phyloP scores from a whole-genome alignment of 64 coral and sea anemone genomes.

The Montipora efflorescens region DNA sequence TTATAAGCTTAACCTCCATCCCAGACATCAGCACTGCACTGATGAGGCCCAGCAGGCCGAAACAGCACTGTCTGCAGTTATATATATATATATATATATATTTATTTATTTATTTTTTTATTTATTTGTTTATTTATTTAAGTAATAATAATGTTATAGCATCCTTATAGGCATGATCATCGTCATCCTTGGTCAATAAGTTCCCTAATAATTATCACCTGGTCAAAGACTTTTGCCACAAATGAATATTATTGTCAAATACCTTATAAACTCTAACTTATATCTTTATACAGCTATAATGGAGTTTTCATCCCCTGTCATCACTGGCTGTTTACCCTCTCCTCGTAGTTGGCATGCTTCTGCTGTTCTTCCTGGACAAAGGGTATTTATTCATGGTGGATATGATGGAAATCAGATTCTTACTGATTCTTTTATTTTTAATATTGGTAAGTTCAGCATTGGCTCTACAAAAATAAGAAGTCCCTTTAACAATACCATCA shows the following conservation, averaged over 20 bases:
- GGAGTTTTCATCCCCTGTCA: constrained; percentile 75
- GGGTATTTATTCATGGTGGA: constrained; percentile 91
- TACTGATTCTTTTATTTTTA: constrained; percentile 88
- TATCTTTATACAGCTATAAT: constrained; percentile 79
- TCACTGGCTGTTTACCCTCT: constrained; percentile 66
- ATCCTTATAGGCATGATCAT: too few relatives aligned
- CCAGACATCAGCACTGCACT: too few relatives aligned
- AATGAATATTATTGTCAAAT: background rate
- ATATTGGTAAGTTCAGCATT: constrained; percentile 67
- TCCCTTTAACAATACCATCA: too few relatives aligned
- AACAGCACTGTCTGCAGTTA: too few relatives aligned
- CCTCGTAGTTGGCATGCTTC: constrained; percentile 90
- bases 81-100: too few relatives aligned
- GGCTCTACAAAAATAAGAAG: background rate
- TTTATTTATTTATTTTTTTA: too few relatives aligned
- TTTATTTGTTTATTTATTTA: too few relatives aligned
- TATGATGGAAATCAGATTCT: constrained; percentile 83
- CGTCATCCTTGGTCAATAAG: too few relatives aligned
- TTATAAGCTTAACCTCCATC: too few relatives aligned
- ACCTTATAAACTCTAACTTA: background rate
- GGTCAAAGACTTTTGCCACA: background rate
- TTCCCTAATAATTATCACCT: too few relatives aligned
- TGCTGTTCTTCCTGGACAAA: constrained; percentile 62
- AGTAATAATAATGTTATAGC: too few relatives aligned
- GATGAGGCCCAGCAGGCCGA: too few relatives aligned